phyloP scores from a whole-genome alignment of 2,888 invertebrate species.

The Elysia crispata region DNA sequence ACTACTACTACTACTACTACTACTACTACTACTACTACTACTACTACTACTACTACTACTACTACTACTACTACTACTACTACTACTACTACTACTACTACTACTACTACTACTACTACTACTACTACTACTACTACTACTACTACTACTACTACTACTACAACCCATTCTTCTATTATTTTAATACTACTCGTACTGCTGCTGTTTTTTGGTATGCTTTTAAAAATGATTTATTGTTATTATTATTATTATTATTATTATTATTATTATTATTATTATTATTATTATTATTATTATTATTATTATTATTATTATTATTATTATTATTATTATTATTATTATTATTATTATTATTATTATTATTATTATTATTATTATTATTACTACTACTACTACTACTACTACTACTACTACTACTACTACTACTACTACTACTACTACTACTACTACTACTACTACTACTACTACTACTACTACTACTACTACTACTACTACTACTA shows the following conservation, averaged over 20 bases:
- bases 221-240: no score
- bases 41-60: constrained; percentile 28
- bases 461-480: neutral
- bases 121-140: constrained; percentile 1
- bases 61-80: constrained; percentile 25
- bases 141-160: neutral
- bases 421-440: neutral
- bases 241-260: no score
- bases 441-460: neutral
- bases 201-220: no score
- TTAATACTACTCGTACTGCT: no score
- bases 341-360: neutral
- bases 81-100: constrained; percentile 17
- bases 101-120: constrained; percentile 16
- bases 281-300: no score
- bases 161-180: neutral
- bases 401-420: neutral
- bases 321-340: neutral
- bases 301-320: neutral
- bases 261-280: no score
- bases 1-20: constrained; percentile 28
- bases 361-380: neutral
- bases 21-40: constrained; percentile 28
- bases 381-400: neutral
- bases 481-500: neutral